Conservation (phyloP, 2,113 vertebrate genomes). For the Tyrannus savana region DNA sequence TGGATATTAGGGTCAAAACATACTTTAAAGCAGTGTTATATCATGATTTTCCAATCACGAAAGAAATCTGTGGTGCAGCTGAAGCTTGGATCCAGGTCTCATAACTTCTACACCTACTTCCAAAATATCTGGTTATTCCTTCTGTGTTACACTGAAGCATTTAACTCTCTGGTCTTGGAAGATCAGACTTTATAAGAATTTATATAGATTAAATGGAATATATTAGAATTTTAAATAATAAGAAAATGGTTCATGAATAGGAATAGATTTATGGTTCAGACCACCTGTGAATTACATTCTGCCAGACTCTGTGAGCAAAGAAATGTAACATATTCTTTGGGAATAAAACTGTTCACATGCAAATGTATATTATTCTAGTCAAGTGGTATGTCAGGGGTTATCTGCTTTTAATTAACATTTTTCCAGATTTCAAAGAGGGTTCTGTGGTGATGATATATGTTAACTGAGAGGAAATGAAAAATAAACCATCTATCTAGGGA, state of each 20-base stretch:
- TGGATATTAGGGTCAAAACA: background rate
- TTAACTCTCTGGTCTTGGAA: background rate
- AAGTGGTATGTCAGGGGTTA: conserved; percentile 7
- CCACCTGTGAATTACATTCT: background rate
- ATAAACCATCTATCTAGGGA: background rate
- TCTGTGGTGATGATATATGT: background rate
- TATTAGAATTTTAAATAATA: background rate
- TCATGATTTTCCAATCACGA: background rate
- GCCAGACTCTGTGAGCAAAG: background rate
- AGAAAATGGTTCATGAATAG: background rate
- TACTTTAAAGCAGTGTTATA: background rate
- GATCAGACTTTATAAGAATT: background rate
- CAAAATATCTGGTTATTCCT: background rate
- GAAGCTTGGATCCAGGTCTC: background rate
- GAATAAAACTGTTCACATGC: conserved; percentile 19
- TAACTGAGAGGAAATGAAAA: conserved; percentile 32
- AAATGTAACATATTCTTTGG: background rate
- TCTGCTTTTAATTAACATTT: conserved; percentile 45
- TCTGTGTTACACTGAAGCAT: background rate
- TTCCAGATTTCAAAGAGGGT: background rate
- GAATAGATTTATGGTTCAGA: background rate
- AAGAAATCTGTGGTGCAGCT: background rate
- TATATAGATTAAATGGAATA: background rate
- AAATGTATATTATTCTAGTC: conserved; percentile 6
- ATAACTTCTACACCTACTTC: background rate